Conservation (phyloP, 2,113 vertebrate species). For the Leptobrachium leishanense region DNA sequence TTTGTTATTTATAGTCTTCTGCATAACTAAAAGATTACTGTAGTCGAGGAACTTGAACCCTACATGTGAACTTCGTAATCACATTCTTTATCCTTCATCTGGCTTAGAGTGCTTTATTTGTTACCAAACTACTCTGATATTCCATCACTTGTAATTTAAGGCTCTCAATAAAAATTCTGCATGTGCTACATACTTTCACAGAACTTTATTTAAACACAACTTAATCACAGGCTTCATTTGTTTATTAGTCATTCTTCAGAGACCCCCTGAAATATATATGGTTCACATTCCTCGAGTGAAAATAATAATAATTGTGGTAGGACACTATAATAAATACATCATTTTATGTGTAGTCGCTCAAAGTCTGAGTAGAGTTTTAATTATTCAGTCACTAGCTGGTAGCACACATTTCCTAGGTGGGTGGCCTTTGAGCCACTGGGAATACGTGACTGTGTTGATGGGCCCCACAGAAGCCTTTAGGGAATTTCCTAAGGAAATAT, state of each 20-base stretch:
- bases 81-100: too few relatives aligned
- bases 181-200: constrained; percentile 22
- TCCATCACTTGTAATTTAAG: constrained; percentile 26
- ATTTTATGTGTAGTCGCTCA: constrained; percentile 4
- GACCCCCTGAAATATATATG: constrained; percentile 28
- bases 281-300: constrained; percentile 9
- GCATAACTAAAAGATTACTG: too few relatives aligned
- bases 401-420: constrained; percentile 23
- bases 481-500: constrained; percentile 42
- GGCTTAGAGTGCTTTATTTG: too few relatives aligned
- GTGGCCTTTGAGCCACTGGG: constrained; percentile 35
- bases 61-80: too few relatives aligned
- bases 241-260: constrained; percentile 32
- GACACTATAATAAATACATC: constrained; percentile 15
- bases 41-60: too few relatives aligned
- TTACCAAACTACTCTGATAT: neutral
- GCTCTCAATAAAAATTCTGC: constrained; percentile 22
- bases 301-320: constrained; percentile 9
- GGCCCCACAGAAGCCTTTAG: constrained; percentile 29
- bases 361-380: constrained; percentile 23
- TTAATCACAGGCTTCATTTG: constrained; percentile 13
- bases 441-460: constrained; percentile 20
- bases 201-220: constrained; percentile 21
- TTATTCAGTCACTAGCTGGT: constrained; percentile 9
- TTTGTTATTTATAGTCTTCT: too few relatives aligned